phyloP scores from a whole-genome alignment of 2,797 vertebrate species.

The Diglossa cyanea region DNA sequence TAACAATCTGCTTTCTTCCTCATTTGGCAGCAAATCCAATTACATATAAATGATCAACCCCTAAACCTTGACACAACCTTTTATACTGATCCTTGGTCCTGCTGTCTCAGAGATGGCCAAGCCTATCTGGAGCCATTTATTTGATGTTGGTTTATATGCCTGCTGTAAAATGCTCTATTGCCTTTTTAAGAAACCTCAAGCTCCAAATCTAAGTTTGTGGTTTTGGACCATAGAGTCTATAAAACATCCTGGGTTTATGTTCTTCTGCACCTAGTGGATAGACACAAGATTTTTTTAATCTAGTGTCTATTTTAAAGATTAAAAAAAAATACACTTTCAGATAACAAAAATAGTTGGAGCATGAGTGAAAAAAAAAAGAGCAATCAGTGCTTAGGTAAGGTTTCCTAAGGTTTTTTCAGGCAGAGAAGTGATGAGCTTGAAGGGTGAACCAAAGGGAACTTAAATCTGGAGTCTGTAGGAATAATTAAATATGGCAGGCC shows the following conservation, averaged over 20 bases:
- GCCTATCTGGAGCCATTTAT: background rate
- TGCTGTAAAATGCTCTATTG: background rate
- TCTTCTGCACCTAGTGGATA: background rate
- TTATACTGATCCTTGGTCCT: background rate
- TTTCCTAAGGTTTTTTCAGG: background rate
- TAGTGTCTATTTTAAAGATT: background rate
- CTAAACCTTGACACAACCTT: background rate
- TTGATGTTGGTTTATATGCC: background rate
- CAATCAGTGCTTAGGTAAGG: background rate
- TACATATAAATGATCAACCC: background rate
- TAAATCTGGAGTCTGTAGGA: background rate
- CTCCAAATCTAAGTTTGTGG: background rate
- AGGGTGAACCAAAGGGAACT: background rate
- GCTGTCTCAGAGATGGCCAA: background rate
- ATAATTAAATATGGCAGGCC: background rate
- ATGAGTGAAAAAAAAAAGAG: background rate
- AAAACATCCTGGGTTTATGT: background rate
- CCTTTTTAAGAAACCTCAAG: background rate
- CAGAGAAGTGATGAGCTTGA: background rate
- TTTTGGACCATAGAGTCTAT: background rate
- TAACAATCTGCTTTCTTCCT: background rate
- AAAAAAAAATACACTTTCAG: background rate
- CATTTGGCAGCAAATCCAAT: background rate
- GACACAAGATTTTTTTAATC: background rate
- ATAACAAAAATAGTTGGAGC: background rate